phyloP scores from a whole-genome alignment of 2,113 vertebrate species.

The Ophiodon elongatus region DNA sequence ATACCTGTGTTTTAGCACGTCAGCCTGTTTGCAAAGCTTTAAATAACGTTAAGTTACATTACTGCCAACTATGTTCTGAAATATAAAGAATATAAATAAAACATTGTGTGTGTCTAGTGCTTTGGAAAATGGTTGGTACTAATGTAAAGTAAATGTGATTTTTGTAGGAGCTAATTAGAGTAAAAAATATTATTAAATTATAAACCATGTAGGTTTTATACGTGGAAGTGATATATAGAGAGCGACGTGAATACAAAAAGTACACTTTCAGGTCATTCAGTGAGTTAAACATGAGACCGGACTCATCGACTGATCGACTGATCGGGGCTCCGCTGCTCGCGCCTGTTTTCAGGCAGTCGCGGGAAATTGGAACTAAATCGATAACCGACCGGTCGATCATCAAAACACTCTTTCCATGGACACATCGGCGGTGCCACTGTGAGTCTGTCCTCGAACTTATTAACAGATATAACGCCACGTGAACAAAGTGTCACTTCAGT shows the following conservation, averaged over 20 bases:
- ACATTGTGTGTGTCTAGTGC: no score
- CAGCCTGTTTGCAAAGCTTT: not conserved
- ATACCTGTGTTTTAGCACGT: not conserved
- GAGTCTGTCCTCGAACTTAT: not conserved
- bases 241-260: not conserved
- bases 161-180: not conserved
- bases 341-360: slow-evolving; percentile 52
- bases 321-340: slow-evolving; percentile 23
- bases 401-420: slow-evolving; percentile 38
- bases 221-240: no score
- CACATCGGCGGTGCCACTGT: not conserved
- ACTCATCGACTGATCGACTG: slow-evolving; percentile 29
- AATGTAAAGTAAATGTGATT: not conserved
- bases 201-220: not conserved
- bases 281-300: no score
- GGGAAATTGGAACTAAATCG: slow-evolving; percentile 69
- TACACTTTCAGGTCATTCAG: not conserved
- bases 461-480: no score
- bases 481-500: not conserved
- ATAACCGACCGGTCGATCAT: slow-evolving; percentile 41
- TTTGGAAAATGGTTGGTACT: not conserved
- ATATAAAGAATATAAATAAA: no score
- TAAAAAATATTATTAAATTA: no score
- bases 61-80: not conserved
- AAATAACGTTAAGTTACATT: no score